Base-by-base conservation (phyloP, 2,113 vertebrate genomes). In the Hemibagrus wyckioides region DNA sequence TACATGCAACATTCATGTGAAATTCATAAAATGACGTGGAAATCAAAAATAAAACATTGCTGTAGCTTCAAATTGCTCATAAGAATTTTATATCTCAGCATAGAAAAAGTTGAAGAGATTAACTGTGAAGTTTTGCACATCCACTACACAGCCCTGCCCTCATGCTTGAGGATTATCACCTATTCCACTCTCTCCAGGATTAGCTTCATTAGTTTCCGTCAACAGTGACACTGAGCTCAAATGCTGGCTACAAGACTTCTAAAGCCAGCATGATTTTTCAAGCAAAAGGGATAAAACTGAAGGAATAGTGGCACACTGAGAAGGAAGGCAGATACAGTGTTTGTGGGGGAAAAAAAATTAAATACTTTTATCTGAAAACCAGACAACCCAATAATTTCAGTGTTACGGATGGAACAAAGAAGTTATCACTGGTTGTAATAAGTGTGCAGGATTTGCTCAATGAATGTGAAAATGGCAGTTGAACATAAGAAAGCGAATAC, bases 261-360 rank as follows among this genome's bases (percentile, higher is more conserved):
- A 56, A 80, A 56, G n/a, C 50, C 77, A 80, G 52, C 77, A 80
- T 36, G 77, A 80, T 54, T 15, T 54, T 52, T n/a, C 25, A 44
- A 73, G 17, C 69, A 44, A n/a, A n/a, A n/a, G 39, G 10, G 13
- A 76, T n/a, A n/a, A n/a, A n/a, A 76, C 6, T 48, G 28, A 14
- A 50, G 44, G 21, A 41, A 39, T 25, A 8, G 36, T 28, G 3
- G 41, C 2, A 48, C 71, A 75, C 8, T 73, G 61, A 65, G 30
- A 69, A 69, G 36, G 13, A 67, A 15, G 3, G 63, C 1, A 3
- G 6, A 33, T 67, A 33, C 5, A 15, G 14, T 33, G 30, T 39
- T 19, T 36, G 3, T 23, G 21, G 10, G 21, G n/a, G 17, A 14
- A 30, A 67, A 67, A 67, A n/a, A 63, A n/a, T n/a, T n/a, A 63